Base-by-base conservation (phyloP, 2,797 vertebrate species). In the Myotis planiceps region DNA sequence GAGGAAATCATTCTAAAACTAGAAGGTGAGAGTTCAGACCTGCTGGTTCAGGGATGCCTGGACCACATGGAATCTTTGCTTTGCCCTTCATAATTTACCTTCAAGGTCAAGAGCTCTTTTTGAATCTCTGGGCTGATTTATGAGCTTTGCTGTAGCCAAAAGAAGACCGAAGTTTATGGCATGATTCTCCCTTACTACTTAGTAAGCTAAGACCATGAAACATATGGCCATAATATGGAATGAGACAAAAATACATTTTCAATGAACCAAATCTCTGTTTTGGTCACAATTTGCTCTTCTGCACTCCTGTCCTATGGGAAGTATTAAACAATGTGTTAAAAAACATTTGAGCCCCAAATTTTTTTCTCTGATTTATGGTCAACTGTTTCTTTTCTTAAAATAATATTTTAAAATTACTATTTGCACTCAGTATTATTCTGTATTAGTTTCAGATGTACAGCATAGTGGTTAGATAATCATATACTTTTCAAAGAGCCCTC, bases 191-290 rank as follows among this genome's bases (percentile, higher is more conserved):
- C 45, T 84, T 21, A 32, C 1, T 66, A 4, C 85, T 79, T 96
- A 5, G 49, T 87, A 76, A 71, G 45, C 60, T 78, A 55, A 78
- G 32, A 90, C n/a, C 3, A 78, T 92, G 49, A 91, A 88, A 71
- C 68, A 72, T 0, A 42, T 19, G 0, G 3, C 58, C 75, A 80
- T 69, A 63, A 34, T 93, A 32, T 25, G 42, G 60, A 49, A 47
- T 58, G 25, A 96, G 63, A 32, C 90, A 79, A 80, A 69, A 97
- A 60, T 6, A 71, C 4, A 75, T 74, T 97, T 96, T 9, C 83
- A n/a, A n/a, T 58, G 16, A 81, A 58, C 29, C 39, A 51, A 71
- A 3, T 66, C 0, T 0, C 87, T 78, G 34, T 86, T 90, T 90
- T 58, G 58, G 51, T 68, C 29, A 16, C 6, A 5, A 29, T 51